Conservation (phyloP, 2,888 invertebrate genomes). For the Tetanocera ferruginea region DNA sequence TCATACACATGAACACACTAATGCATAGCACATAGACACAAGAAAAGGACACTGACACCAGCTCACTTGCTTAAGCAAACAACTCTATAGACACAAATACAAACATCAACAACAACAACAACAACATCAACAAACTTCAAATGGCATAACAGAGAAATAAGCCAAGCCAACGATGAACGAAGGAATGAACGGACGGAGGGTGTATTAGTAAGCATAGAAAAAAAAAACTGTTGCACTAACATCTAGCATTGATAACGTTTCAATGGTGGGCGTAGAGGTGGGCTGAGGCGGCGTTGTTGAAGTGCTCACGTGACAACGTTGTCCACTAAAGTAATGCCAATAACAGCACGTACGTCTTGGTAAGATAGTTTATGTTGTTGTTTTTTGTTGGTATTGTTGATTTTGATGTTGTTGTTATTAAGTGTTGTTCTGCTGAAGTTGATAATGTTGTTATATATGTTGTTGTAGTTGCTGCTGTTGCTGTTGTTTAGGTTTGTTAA, state of each 20-base stretch:
- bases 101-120: neutral
- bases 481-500: neutral
- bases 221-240: neutral
- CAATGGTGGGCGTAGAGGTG: neutral
- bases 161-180: neutral
- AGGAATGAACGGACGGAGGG: neutral
- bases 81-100: neutral
- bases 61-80: neutral
- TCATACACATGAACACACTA: neutral
- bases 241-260: neutral
- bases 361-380: neutral
- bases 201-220: neutral
- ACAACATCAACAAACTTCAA: constrained; percentile 3
- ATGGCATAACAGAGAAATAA: neutral
- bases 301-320: constrained; percentile 24
- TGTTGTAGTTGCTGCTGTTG: neutral
- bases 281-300: neutral
- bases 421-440: neutral
- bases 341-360: neutral
- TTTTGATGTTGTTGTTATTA: neutral
- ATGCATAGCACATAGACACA: neutral
- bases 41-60: neutral
- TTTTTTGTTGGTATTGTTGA: constrained; percentile 18
- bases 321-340: neutral
- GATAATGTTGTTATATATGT: neutral